Conservation (phyloP, 2,113 vertebrate genomes). For the Phrynosoma platyrhinos region DNA sequence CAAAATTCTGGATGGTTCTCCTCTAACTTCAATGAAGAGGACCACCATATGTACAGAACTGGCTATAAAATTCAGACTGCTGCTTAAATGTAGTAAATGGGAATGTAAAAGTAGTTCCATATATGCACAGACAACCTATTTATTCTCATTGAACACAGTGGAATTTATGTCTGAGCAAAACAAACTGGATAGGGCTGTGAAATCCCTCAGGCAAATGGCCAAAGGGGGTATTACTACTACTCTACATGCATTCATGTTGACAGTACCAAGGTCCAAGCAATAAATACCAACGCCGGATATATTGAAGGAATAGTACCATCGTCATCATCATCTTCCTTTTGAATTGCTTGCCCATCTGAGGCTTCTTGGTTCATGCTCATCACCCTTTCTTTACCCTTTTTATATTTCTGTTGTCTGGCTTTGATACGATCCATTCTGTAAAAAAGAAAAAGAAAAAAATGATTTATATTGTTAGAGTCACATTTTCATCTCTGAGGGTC, state of each 20-base stretch:
- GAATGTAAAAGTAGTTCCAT: not conserved
- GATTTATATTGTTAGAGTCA: constrained; percentile 26
- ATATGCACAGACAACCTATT: not conserved
- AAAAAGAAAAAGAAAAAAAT: constrained; percentile 28
- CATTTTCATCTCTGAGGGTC: fast-evolving
- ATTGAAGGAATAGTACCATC: constrained; percentile 71
- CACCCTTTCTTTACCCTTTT: constrained; percentile 97
- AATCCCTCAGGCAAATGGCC: not conserved
- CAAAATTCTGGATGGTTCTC: not conserved
- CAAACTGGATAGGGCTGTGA: not conserved
- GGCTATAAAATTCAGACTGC: not conserved
- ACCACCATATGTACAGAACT: not conserved
- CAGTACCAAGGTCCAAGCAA: constrained; percentile 8
- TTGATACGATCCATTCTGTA: constrained; percentile 98
- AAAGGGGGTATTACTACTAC: not conserved
- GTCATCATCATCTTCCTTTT: constrained; percentile 82
- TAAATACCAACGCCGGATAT: constrained; percentile 24
- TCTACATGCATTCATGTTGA: constrained; percentile 8
- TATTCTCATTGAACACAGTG: not conserved
- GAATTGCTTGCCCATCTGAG: constrained; percentile 84
- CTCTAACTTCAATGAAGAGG: not conserved
- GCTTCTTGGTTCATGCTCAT: constrained; percentile 90
- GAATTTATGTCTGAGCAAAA: not conserved
- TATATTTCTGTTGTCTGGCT: constrained; percentile 96
- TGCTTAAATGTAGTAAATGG: not conserved